A percentile compares a stretch with the other conserved stretches of the same genome.
Evolutionary conservation across 2,113 vertebrate genomes (phyloP).

Genomic region (Saccopteryx leptura): DNA sequence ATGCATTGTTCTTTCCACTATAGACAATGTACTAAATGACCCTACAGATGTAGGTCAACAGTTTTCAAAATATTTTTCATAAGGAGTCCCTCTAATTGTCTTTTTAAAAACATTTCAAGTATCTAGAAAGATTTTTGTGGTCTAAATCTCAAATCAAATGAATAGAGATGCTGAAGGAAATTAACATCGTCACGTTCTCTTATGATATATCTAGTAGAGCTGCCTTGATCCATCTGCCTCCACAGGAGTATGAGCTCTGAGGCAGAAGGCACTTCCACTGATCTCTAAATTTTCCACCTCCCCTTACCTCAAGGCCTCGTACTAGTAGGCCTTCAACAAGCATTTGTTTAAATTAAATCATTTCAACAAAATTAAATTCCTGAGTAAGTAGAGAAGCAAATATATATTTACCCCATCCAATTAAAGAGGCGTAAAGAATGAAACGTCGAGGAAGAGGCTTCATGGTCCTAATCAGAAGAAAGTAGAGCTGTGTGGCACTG

Average conservation of each 20-base stretch:
- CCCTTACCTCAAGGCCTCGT: background rate
- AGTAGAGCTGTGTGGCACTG: slow-evolving; percentile 83
- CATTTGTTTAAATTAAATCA: background rate
- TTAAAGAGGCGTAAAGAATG: slow-evolving; percentile 29
- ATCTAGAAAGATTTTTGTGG: background rate
- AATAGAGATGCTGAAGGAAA: slow-evolving; percentile 2
- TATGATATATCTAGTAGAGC: background rate
- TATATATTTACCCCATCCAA: slow-evolving; percentile 85
- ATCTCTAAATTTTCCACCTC: background rate
- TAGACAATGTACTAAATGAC: background rate
- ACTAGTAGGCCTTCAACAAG: background rate
- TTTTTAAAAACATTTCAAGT: slow-evolving; percentile 40
- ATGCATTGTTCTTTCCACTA: background rate
- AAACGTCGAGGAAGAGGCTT: slow-evolving; percentile 81
- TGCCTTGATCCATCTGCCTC: background rate
- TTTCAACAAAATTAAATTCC: slow-evolving; percentile 26
- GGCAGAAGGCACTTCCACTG: background rate
- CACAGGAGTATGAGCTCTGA: background rate
- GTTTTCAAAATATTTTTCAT: slow-evolving; percentile 59
- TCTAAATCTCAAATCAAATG: slow-evolving; percentile 7
- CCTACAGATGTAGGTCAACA: background rate
- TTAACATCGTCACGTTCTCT: background rate
- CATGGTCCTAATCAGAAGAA: slow-evolving; percentile 80
- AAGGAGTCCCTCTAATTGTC: background rate
- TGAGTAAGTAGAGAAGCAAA: background rate